Conservation (phyloP, 2,113 vertebrate genomes). For the Sapajus apella region DNA sequence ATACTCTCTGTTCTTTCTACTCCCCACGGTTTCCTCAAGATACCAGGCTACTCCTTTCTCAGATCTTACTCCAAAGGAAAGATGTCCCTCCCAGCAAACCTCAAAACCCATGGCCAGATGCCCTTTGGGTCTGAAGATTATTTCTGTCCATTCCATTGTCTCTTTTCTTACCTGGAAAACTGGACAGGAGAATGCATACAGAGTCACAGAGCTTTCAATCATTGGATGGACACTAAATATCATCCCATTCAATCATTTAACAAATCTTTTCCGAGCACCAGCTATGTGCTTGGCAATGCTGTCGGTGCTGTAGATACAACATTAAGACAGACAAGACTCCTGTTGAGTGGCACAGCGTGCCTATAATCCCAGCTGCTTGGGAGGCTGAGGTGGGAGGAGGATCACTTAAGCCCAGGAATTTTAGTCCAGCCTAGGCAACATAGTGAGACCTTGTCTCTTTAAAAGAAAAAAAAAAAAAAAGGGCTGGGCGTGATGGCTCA, state of each 20-base stretch:
- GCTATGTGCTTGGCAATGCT: background rate
- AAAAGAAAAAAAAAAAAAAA: too few species aligned
- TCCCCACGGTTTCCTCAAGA: background rate
- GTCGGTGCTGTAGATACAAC: background rate
- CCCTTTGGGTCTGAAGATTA: background rate
- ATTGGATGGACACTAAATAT: background rate
- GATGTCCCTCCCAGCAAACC: background rate
- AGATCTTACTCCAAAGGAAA: background rate
- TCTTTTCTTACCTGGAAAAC: conserved; percentile 2
- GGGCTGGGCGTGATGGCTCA: too few species aligned
- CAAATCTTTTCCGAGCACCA: background rate
- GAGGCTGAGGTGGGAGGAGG: too few species aligned
- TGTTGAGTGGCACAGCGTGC: too few species aligned
- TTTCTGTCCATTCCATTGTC: background rate
- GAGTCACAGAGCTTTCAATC: background rate
- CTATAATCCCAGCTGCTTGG: too few species aligned
- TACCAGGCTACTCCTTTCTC: background rate
- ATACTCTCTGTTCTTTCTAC: background rate
- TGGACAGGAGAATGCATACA: background rate
- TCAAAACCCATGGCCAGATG: background rate
- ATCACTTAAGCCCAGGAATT: too few species aligned
- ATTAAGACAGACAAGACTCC: background rate
- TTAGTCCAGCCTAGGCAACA: too few species aligned
- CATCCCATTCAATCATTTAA: background rate
- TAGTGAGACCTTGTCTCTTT: too few species aligned